These are phyloP conservation scores for Caenorhabditis latens DNA, from an alignment of 1,140 invertebrate species.

Conservation along the genomic window DNA sequence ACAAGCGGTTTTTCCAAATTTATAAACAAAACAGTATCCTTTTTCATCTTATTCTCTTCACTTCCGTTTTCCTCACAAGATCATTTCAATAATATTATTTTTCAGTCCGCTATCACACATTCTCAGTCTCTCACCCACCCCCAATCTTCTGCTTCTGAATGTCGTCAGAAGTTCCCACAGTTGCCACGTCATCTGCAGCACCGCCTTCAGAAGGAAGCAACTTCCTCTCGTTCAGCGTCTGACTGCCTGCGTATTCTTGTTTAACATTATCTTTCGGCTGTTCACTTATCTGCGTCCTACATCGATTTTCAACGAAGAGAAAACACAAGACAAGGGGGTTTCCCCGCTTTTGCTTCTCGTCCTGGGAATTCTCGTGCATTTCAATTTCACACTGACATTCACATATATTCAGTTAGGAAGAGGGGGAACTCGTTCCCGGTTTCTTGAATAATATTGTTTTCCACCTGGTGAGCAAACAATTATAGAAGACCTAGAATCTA, in stretches of 20 bases:
- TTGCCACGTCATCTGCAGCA: slow-evolving; percentile 54
- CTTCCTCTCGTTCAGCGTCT: slow-evolving; percentile 36
- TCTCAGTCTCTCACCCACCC: neutral
- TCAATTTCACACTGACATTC: slow-evolving; percentile 9
- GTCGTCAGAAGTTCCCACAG: slow-evolving; percentile 54
- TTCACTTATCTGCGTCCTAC: slow-evolving; percentile 5
- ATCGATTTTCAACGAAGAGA: slow-evolving; percentile 15
- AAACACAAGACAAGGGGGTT: slow-evolving; percentile 1
- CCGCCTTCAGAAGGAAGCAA: slow-evolving; percentile 50
- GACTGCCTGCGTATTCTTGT: neutral
- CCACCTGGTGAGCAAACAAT: slow-evolving; percentile 12
- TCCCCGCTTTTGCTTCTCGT: neutral
- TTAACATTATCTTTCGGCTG: neutral
- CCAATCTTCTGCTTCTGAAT: slow-evolving; percentile 45
- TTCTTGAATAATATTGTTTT: neutral
- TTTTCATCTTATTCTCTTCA: neutral
- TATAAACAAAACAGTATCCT: slow-evolving; percentile 47
- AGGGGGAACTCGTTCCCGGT: neutral
- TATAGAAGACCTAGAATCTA: neutral
- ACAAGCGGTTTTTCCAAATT: neutral
- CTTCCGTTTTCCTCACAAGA: slow-evolving; percentile 37
- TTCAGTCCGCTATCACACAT: slow-evolving; percentile 25
- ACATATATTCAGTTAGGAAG: neutral
- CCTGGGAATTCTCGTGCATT: slow-evolving; percentile 38
- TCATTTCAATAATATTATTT: slow-evolving; percentile 26